Evolutionary conservation across 2,113 vertebrate genomes (phyloP).

Genomic region (Psephotus haematonotus): DNA sequence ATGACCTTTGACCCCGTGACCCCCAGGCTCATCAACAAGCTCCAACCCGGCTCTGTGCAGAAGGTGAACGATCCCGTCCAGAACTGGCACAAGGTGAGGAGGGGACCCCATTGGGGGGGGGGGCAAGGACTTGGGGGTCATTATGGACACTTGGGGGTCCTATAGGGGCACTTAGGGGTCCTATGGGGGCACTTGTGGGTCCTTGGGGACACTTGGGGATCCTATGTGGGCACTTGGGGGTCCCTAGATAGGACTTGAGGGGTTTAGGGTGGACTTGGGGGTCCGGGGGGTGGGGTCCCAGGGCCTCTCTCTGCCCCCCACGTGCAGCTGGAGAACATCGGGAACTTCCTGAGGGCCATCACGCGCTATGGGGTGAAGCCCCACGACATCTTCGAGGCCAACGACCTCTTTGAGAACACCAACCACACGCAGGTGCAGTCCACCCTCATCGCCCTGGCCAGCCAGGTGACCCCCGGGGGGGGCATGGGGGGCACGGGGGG

Average conservation of each 20-base stretch:
- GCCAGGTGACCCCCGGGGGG: conserved; percentile 80
- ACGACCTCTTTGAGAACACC: conserved; percentile 92
- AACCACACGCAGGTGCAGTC: conserved; percentile 94
- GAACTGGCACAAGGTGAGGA: conserved; percentile 94
- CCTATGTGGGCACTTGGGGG: too few relatives aligned
- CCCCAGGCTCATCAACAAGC: conserved; percentile 88
- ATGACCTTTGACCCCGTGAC: neutral
- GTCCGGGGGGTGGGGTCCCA: too few relatives aligned
- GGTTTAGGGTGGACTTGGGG: too few relatives aligned
- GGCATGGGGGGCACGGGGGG: too few relatives aligned
- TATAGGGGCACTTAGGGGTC: too few relatives aligned
- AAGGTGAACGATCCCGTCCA: conserved; percentile 88
- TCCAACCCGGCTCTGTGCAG: conserved; percentile 89
- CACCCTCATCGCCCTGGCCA: conserved; percentile 88
- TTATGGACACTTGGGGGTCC: too few relatives aligned
- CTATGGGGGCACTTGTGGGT: too few relatives aligned
- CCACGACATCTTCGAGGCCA: conserved; percentile 93
- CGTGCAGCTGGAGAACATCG: conserved; percentile 91
- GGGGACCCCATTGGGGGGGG: too few relatives aligned
- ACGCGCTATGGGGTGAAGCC: conserved; percentile 88
- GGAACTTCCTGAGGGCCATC: conserved; percentile 90
- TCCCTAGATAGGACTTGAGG: too few relatives aligned
- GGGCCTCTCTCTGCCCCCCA: neutral
- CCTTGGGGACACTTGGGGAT: too few relatives aligned
- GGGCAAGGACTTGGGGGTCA: too few relatives aligned